Evolutionary conservation across 2,888 invertebrate genomes (phyloP).

Genomic region (Eucriotettix oculatus): DNA sequence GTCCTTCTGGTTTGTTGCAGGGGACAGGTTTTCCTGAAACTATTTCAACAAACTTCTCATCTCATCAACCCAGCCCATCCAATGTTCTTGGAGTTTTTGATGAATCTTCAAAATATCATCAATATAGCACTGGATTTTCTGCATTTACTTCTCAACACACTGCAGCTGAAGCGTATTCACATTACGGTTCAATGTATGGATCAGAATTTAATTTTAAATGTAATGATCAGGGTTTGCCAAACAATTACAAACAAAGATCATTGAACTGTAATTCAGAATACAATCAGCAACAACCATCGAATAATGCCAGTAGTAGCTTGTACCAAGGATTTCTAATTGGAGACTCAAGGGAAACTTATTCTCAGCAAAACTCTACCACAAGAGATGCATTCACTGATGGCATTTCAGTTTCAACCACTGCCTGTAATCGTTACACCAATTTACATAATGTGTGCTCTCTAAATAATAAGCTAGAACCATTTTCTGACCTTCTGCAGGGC

Average conservation of each 20-base stretch:
- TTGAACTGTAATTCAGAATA: constrained; percentile 1
- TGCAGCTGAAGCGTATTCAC: constrained; percentile 3
- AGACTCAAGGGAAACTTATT: constrained; percentile 3
- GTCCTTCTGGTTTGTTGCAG: constrained; percentile 1
- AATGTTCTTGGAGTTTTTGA: constrained; percentile 1
- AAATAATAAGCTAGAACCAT: constrained; percentile 53
- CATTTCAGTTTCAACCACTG: not conserved
- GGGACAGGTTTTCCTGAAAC: constrained; percentile 4
- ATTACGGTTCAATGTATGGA: constrained; percentile 6
- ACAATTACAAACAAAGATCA: not conserved
- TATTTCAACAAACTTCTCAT: not conserved
- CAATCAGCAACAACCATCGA: not conserved
- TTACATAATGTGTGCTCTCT: constrained; percentile 43
- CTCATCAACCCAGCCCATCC: not conserved
- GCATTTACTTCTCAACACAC: constrained; percentile 4
- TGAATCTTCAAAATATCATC: constrained; percentile 6
- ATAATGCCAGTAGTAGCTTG: not conserved
- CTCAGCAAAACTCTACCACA: constrained; percentile 2
- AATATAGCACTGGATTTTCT: constrained; percentile 10
- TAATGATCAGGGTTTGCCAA: not conserved
- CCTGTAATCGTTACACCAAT: constrained; percentile 39
- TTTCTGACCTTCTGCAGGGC: constrained; percentile 42
- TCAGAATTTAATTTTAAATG: constrained; percentile 5
- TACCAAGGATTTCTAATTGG: constrained; percentile 4
- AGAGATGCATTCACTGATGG: not conserved